Percentiles rank a stretch among this genome's conserved stretches.
phyloP scores from a whole-genome alignment of 2,888 invertebrate species.

The Coenonympha arcania region DNA sequence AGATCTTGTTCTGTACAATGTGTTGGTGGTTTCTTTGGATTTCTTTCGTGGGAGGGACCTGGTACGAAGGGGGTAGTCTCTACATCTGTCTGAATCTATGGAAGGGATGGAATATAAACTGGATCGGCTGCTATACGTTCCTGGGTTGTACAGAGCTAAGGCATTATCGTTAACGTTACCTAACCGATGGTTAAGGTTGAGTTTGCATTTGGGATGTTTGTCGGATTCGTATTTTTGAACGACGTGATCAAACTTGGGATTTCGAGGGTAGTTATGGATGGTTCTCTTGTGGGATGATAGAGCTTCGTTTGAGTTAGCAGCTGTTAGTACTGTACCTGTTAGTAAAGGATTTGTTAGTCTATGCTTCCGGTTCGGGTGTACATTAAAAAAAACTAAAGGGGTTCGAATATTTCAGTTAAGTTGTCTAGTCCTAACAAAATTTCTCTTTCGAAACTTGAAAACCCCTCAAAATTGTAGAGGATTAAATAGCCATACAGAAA shows the following conservation, averaged over 20 bases:
- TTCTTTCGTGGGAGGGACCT: slow-evolving; percentile 47
- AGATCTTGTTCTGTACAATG: slow-evolving; percentile 55
- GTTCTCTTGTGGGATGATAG: slow-evolving; percentile 43
- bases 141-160: slow-evolving; percentile 32
- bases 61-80: slow-evolving; percentile 42
- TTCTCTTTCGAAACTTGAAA: too few relatives aligned
- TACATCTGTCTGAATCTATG: slow-evolving; percentile 56
- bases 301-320: slow-evolving; percentile 33
- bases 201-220: slow-evolving; percentile 55
- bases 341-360: slow-evolving; percentile 25
- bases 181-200: slow-evolving; percentile 42
- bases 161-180: slow-evolving; percentile 28
- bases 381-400: background rate
- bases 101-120: slow-evolving; percentile 59
- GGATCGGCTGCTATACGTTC: slow-evolving; percentile 45
- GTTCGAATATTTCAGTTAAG: too few relatives aligned
- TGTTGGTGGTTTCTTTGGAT: slow-evolving; percentile 20
- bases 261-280: slow-evolving; percentile 50
- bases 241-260: slow-evolving; percentile 45
- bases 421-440: too few relatives aligned
- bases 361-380: background rate
- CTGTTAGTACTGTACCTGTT: slow-evolving; percentile 47
- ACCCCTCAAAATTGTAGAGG: too few relatives aligned
- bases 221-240: slow-evolving; percentile 44
- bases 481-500: too few relatives aligned